phyloP scores from a whole-genome alignment of 2,797 vertebrate genomes.

The Naso thynnoides region DNA sequence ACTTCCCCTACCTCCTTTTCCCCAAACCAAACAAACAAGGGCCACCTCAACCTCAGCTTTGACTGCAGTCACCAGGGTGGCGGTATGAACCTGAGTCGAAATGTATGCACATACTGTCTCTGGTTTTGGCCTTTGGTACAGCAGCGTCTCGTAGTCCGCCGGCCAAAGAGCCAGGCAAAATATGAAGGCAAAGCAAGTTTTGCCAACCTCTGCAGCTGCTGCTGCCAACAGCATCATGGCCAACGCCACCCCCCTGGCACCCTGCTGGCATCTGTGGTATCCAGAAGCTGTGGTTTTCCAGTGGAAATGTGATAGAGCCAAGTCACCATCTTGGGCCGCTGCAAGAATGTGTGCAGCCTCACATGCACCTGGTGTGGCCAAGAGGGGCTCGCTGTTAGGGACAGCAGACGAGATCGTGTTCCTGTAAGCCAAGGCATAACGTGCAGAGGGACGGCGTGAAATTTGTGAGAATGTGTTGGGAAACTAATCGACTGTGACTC shows the following conservation, averaged over 20 bases:
- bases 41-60: conserved; percentile 28
- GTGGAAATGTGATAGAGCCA: conserved; percentile 80
- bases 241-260: conserved; percentile 62
- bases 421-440: background rate
- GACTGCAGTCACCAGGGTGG: conserved; percentile 35
- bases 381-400: conserved; percentile 22
- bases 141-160: conserved; percentile 10
- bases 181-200: conserved; percentile 64
- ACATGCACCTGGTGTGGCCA: conserved; percentile 65
- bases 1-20: conserved; percentile 19
- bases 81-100: conserved; percentile 36
- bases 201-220: conserved; percentile 63
- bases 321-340: conserved; percentile 64
- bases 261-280: conserved; percentile 79
- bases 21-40: conserved; percentile 27
- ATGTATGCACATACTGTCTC: conserved; percentile 47
- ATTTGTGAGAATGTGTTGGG: conserved; percentile 14
- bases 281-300: conserved; percentile 83
- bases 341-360: conserved; percentile 62
- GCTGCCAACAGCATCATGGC: conserved; percentile 70
- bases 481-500: background rate
- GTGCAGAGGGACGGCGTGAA: conserved; percentile 13
- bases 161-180: conserved; percentile 62
- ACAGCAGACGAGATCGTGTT: background rate
- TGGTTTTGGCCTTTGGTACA: conserved; percentile 44